Base-by-base conservation (phyloP, 2,113 vertebrate species). In the Nyctereutes procyonoides region DNA sequence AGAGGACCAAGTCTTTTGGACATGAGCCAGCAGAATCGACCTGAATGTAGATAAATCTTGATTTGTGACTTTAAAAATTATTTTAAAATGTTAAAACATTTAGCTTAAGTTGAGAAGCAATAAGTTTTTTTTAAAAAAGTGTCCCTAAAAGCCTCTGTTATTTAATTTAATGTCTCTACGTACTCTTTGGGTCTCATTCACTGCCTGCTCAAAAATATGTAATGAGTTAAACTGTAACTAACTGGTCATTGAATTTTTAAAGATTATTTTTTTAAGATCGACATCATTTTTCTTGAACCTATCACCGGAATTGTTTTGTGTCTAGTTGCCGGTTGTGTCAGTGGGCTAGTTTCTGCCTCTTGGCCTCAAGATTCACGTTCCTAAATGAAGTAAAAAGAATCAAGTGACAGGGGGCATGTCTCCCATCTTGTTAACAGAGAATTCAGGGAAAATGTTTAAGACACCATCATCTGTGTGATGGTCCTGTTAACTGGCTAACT, bases 21-120 rank as follows among this genome's bases (percentile, higher is more conserved):
- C 48, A 53, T 4, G 38, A 71, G 83, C 58, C 56, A 76, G 67
- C 55, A 94, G 88, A 92, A 28, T 48, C n/a, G 58, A 67, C 48
- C 55, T 60, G 19, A 90, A 51, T 51, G 16, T 51, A 74, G 73
- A 92, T 55, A 62, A 81, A 58, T 85, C 63, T 62, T 69, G 65
- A 96, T 73, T 63, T 90, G n/a, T 77, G 76, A 22, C 35, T n/a
- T 86, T 38, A 96, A 89, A 87, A 86, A 24, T 62, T 60, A 83
- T 58, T 48, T 62, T 16, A 51, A 88, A 60, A 90, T 22, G 26
- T 35, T 28, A 24, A 65, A 79, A 71, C 16, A 53, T 69, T 90
- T 53, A 48, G 22, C 19, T 86, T 94, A 51, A 82, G 9, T 55
- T 90, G 56, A 86, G 82, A 89, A 69, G 60, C 24, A 82, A 10